Conservation (phyloP, 1,140 invertebrate species). For the Bathynomus jamesi region DNA sequence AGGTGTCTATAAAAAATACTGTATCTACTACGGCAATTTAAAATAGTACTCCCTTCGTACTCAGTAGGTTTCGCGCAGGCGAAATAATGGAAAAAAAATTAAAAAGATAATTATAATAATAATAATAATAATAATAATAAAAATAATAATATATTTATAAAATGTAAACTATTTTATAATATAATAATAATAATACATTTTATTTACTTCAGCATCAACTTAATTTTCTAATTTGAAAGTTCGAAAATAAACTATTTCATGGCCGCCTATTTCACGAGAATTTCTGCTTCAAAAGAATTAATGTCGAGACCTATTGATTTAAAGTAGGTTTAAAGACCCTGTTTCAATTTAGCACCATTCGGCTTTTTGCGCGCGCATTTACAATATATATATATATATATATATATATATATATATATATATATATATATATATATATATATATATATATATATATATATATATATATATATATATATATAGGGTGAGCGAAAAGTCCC, state of each 20-base stretch:
- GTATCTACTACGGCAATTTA: too few species aligned
- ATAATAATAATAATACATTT: background rate
- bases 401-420: conserved; percentile 19
- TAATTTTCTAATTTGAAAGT: background rate
- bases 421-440: conserved; percentile 20
- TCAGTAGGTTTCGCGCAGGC: too few species aligned
- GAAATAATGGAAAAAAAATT: background rate
- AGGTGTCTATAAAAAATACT: too few species aligned
- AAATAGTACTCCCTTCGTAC: too few species aligned
- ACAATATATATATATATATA: conserved; percentile 2
- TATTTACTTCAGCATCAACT: too few species aligned
- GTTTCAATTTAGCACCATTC: too few species aligned
- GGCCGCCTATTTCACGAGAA: too few species aligned
- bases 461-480: conserved; percentile 18
- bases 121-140: background rate
- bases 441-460: conserved; percentile 17
- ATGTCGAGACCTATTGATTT: too few species aligned
- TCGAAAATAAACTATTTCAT: too few species aligned
- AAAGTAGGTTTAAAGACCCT: too few species aligned
- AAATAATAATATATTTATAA: background rate
- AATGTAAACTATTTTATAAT: background rate
- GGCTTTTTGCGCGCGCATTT: background rate
- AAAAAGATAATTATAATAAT: background rate
- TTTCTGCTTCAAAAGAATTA: too few species aligned
- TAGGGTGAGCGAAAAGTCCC: too few species aligned